These are phyloP conservation scores for Psammodynastes pulverulentus DNA, from an alignment of 2,113 vertebrate species.

Conservation along the genomic window DNA sequence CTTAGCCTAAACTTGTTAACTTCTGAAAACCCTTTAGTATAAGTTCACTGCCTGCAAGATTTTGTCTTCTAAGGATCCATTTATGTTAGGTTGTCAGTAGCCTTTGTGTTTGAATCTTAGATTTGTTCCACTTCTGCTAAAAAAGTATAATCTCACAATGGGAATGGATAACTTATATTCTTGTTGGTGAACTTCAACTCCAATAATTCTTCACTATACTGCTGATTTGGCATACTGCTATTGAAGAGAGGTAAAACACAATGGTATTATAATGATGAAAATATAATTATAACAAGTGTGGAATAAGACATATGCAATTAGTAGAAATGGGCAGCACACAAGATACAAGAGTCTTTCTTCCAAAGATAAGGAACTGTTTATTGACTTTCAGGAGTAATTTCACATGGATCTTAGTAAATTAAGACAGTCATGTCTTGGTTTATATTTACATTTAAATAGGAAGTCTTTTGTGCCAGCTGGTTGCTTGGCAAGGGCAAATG, in stretches of 20 bases:
- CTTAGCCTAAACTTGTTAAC: neutral
- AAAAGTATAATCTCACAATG: neutral
- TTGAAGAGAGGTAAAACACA: neutral
- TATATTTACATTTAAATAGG: neutral
- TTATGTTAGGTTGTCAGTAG: neutral
- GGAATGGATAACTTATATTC: neutral
- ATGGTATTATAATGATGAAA: neutral
- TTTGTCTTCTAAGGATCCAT: neutral
- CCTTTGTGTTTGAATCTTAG: constrained; percentile 1
- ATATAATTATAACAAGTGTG: neutral
- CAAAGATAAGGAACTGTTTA: neutral
- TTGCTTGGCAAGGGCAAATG: neutral
- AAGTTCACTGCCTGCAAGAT: neutral
- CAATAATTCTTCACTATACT: neutral
- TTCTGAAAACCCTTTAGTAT: neutral
- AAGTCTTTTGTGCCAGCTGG: neutral
- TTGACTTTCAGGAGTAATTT: neutral
- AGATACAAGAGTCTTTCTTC: neutral
- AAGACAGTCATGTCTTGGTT: neutral
- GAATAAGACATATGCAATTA: neutral
- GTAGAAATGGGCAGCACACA: neutral
- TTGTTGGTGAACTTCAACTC: neutral
- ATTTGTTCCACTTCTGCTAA: neutral
- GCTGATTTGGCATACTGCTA: neutral
- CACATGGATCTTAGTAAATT: neutral